Conservation (phyloP, 2,888 invertebrate genomes). For the Anaspis maculata region DNA sequence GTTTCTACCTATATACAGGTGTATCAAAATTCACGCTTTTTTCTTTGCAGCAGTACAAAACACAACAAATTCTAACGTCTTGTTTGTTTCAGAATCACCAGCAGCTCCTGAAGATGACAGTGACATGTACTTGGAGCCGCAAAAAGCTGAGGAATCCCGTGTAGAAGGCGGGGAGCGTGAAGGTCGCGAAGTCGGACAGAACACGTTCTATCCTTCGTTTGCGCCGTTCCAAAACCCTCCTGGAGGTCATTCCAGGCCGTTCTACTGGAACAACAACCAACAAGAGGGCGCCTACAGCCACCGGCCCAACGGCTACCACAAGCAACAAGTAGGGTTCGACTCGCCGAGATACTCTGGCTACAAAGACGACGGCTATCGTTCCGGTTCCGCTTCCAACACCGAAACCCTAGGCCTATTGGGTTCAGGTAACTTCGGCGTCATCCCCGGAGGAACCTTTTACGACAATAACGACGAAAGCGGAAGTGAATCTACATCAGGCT, state of each 20-base stretch:
- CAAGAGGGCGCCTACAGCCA: slow-evolving; percentile 56
- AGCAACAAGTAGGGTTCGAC: slow-evolving; percentile 31
- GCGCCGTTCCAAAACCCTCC: slow-evolving; percentile 45
- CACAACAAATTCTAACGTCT: too few species aligned
- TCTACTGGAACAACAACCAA: slow-evolving; percentile 51
- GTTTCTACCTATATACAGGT: too few species aligned
- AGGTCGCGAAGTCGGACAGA: slow-evolving; percentile 15
- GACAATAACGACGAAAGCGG: slow-evolving; percentile 63
- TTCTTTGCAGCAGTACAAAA: too few species aligned
- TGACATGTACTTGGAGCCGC: slow-evolving; percentile 8
- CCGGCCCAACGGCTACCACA: slow-evolving; percentile 42
- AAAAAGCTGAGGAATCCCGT: slow-evolving; percentile 10
- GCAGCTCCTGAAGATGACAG: too few species aligned
- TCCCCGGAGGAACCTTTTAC: slow-evolving; percentile 80
- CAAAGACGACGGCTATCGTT: slow-evolving; percentile 22
- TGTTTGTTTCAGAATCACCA: background rate
- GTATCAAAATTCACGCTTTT: too few species aligned
- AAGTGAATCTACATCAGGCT: slow-evolving; percentile 37
- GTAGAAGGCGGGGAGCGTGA: slow-evolving; percentile 18
- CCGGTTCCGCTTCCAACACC: slow-evolving; percentile 12
- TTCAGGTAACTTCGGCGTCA: slow-evolving; percentile 80
- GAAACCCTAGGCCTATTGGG: slow-evolving; percentile 56
- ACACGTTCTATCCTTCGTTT: slow-evolving; percentile 73
- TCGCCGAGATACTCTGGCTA: slow-evolving; percentile 37
- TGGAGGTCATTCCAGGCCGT: slow-evolving; percentile 53